Base-by-base conservation (phyloP, 2,888 invertebrate genomes). In the Odontocerum albicorne region DNA sequence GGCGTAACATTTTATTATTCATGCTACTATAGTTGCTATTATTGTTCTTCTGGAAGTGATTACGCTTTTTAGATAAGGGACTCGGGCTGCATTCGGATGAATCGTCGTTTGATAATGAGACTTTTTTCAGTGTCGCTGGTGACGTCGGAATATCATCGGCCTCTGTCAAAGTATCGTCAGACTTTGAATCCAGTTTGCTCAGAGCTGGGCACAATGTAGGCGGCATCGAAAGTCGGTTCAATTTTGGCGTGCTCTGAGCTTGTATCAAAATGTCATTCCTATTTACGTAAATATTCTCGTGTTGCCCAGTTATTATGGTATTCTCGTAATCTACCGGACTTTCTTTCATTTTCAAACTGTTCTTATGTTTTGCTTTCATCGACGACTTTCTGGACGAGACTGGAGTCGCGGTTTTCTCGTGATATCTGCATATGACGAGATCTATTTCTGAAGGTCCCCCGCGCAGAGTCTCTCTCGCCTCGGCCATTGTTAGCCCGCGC, bases 311-410 rank as follows among this genome's bases (percentile, higher is more conserved):
- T 55, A 80, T 77, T 49, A 79, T 74, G 35, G 76, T 80, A 66
- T 85, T 84, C 65, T 87, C 87, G 63, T 86, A 86, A 71, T 87
- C 87, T 1, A 87, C 86, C 20, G 84, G 83, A 67, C 85, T 86
- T 70, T 87, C 87, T 59, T 80, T 80, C 77, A 86, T 79, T 50
- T 58, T 57, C 2, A 55, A 27, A 31, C 27, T 55, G 16, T 16
- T 44, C 44, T 53, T 56, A 7, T 27, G 7, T 31, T 55, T 57
- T 4, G 49, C 21, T 50, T 59, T 59, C 22, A 54, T 46, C 4
- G 60, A 47, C 7, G 40, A 32, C 42, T 44, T 43, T 38, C 49
- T 57, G 17, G 17, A 44, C 13, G 55, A 10, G n/a, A 46, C 22
- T 32, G 60, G 57, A 10, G 52, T 55, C 3, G 63, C 40, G 2